Conservation (phyloP, 2,888 invertebrate genomes). For the Noctua pronuba region DNA sequence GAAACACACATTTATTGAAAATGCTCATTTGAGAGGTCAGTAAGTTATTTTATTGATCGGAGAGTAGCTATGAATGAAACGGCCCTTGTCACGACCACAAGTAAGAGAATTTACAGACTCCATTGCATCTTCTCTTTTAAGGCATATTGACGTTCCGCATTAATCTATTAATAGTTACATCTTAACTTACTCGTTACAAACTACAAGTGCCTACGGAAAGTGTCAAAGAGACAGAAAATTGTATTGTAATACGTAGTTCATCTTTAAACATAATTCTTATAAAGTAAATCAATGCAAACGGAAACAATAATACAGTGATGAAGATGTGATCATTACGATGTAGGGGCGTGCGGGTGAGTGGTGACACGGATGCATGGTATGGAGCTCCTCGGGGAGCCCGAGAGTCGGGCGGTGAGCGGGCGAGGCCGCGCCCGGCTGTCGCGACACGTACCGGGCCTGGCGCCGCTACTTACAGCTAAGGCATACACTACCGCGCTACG, state of each 20-base stretch:
- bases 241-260: background rate
- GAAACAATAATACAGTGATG: conserved; percentile 29
- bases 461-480: conserved; percentile 84
- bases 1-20: background rate
- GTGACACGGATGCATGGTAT: conserved; percentile 53
- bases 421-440: conserved; percentile 67
- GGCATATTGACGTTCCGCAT: background rate
- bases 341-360: conserved; percentile 53
- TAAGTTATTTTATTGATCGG: conserved; percentile 39
- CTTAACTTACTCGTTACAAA: background rate
- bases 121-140: background rate
- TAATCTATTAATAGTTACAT: background rate
- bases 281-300: conserved; percentile 4
- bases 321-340: conserved; percentile 50
- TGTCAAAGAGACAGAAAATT: background rate
- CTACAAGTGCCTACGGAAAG: conserved; percentile 1
- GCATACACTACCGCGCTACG: conserved; percentile 86
- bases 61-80: conserved; percentile 7
- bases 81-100: conserved; percentile 9
- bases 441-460: conserved; percentile 81
- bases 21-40: background rate
- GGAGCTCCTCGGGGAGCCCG: conserved; percentile 52
- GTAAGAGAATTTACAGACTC: background rate
- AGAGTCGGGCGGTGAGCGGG: conserved; percentile 63
- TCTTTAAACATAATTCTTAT: background rate